Percentiles rank a stretch among this genome's conserved stretches.
Evolutionary conservation across 2,888 invertebrate species (phyloP).

Genomic region (Xylota sylvarum): DNA sequence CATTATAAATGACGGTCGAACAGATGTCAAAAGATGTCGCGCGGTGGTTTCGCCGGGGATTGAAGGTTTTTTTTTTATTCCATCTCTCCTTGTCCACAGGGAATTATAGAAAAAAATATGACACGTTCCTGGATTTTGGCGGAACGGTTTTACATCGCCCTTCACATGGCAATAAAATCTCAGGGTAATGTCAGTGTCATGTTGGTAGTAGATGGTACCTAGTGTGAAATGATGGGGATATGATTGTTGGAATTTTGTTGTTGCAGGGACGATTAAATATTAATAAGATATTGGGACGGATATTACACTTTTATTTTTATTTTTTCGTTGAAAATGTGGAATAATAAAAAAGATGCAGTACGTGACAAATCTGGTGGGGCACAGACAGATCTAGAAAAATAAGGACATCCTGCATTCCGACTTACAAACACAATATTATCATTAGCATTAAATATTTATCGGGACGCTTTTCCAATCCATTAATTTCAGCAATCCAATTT

Average conservation of each 20-base stretch:
- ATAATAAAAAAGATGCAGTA: constrained; percentile 48
- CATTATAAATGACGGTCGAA: constrained; percentile 74
- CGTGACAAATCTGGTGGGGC: constrained; percentile 18
- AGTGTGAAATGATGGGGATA: constrained; percentile 16
- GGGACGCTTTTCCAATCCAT: constrained; percentile 49
- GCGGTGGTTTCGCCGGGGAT: constrained; percentile 43
- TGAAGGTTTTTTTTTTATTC: background rate
- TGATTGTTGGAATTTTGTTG: background rate
- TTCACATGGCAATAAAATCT: constrained; percentile 62
- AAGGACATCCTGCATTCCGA: background rate
- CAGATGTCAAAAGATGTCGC: constrained; percentile 76
- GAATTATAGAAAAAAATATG: constrained; percentile 65
- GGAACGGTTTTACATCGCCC: constrained; percentile 44
- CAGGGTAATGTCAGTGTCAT: constrained; percentile 59
- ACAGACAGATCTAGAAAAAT: background rate
- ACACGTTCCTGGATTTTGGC: constrained; percentile 62
- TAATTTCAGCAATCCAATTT: constrained; percentile 49
- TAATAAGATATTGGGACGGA: constrained; percentile 49
- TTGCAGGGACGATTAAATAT: constrained; percentile 51
- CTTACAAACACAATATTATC: constrained; percentile 2
- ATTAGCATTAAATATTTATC: constrained; percentile 39
- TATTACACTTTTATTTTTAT: too few relatives aligned
- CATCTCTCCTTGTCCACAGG: constrained; percentile 24
- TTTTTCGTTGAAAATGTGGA: constrained; percentile 27
- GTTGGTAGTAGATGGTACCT: background rate